Percentiles rank a stretch among this genome's conserved stretches.
Evolutionary conservation across 2,113 vertebrate genomes (phyloP).

Genomic region (Coregonus clupeaformis): DNA sequence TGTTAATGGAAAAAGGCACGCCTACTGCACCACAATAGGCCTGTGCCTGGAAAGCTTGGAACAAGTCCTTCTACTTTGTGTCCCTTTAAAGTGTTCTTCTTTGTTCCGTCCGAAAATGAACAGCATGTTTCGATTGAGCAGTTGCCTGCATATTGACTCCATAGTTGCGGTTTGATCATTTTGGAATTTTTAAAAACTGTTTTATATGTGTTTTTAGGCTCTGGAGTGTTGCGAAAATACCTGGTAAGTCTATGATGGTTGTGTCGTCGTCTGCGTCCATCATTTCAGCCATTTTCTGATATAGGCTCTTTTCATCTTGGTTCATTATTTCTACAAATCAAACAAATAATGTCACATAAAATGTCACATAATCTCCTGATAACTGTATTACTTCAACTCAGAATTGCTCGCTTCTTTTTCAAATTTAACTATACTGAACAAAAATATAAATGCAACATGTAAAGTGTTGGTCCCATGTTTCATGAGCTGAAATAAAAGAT

Average conservation of each 20-base stretch:
- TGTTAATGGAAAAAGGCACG: conserved; percentile 65
- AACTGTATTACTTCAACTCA: no score
- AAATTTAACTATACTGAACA: conserved; percentile 12
- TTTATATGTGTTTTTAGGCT: no score
- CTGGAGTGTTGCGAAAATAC: conserved; percentile 59
- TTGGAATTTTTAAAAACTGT: no score
- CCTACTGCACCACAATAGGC: conserved; percentile 59
- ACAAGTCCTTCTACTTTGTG: conserved; percentile 14
- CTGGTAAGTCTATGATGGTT: conserved; percentile 68
- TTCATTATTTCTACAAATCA: conserved; percentile 65
- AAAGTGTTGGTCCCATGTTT: no score
- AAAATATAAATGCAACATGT: background rate
- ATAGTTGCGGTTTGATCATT: background rate
- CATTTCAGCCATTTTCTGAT: conserved; percentile 68
- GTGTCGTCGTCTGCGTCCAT: conserved; percentile 72
- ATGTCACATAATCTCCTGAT: no score
- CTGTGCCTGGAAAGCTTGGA: conserved; percentile 57
- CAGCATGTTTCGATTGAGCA: background rate
- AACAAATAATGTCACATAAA: conserved; percentile 33
- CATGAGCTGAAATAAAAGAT: no score
- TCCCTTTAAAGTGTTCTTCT: conserved; percentile 36
- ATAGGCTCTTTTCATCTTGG: conserved; percentile 70
- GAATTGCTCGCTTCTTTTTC: no score
- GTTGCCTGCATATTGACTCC: background rate
- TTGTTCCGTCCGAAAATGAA: conserved; percentile 38